Conservation (phyloP, 2,113 vertebrate species). For the Rousettus leschenaultii region DNA sequence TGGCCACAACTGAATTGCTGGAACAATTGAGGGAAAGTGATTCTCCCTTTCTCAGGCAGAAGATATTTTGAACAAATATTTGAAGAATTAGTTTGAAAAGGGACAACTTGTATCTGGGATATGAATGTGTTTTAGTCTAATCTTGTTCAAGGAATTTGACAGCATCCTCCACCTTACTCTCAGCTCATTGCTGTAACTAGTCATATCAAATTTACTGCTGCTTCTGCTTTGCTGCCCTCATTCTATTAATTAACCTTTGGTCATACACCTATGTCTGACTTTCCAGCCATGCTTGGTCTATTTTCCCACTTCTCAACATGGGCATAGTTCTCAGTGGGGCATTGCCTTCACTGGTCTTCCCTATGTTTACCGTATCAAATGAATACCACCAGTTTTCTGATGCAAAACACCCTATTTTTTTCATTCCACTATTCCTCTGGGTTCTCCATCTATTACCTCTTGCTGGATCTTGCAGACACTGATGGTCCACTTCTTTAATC, state of each 20-base stretch:
- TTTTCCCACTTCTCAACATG: fast-evolving
- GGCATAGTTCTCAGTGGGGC: too few species aligned
- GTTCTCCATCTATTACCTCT: neutral
- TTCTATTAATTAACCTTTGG: neutral
- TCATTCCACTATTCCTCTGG: neutral
- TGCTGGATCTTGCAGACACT: neutral
- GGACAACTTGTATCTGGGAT: neutral
- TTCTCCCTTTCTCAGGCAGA: neutral
- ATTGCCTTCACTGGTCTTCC: neutral
- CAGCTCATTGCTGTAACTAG: neutral
- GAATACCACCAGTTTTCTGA: neutral
- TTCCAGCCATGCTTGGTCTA: too few species aligned
- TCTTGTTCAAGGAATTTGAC: neutral
- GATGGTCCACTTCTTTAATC: neutral
- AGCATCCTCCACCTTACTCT: neutral
- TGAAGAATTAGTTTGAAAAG: neutral
- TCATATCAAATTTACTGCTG: neutral
- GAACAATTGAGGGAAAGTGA: neutral
- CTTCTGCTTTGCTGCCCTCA: neutral
- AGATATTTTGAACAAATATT: neutral
- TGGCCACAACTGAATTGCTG: neutral
- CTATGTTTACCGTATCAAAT: too few species aligned
- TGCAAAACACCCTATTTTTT: neutral
- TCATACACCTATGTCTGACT: fast-evolving
- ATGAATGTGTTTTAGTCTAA: neutral